These are phyloP conservation scores for Drosophila neonasuta DNA, from an alignment of 2,888 invertebrate genomes.

Conservation along the genomic window DNA sequence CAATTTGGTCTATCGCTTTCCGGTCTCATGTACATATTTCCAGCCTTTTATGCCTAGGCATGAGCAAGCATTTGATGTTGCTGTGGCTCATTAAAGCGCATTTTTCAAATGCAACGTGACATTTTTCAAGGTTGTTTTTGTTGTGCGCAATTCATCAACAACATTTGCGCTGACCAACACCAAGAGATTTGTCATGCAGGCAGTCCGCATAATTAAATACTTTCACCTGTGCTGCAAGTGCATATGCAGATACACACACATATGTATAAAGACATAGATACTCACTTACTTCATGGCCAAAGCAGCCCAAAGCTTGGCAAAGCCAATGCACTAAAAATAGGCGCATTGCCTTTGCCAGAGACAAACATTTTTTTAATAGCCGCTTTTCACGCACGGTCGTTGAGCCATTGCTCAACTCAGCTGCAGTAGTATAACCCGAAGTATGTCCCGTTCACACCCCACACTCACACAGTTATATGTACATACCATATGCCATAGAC, in stretches of 20 bases:
- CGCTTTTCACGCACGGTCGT: slow-evolving; percentile 69
- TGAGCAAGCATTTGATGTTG: slow-evolving; percentile 25
- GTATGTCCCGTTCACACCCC: not conserved
- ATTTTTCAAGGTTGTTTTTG: slow-evolving; percentile 56
- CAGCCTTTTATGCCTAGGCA: slow-evolving; percentile 47
- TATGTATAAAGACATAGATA: not conserved
- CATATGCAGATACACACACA: slow-evolving; percentile 15
- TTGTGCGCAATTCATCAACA: slow-evolving; percentile 66
- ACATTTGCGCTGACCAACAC: slow-evolving; percentile 54
- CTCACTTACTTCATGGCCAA: slow-evolving; percentile 64
- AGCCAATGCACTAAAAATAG: slow-evolving; percentile 76
- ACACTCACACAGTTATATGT: not conserved
- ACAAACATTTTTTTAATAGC: slow-evolving; percentile 64
- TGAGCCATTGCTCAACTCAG: slow-evolving; percentile 33
- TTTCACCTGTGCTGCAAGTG: slow-evolving; percentile 61
- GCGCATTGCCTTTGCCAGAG: slow-evolving; percentile 64
- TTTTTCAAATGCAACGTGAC: slow-evolving; percentile 61
- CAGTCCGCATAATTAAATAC: slow-evolving; percentile 74
- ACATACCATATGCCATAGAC: slow-evolving; percentile 1
- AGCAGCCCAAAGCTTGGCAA: slow-evolving; percentile 53
- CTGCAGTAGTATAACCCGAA: slow-evolving; percentile 9
- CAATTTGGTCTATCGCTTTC: slow-evolving; percentile 68
- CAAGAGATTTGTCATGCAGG: slow-evolving; percentile 69
- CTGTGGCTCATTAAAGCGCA: slow-evolving; percentile 52
- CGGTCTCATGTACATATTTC: slow-evolving; percentile 53